Evolutionary conservation across 2,888 invertebrate species (phyloP), one percentile per base, ranked within the genome.

Genomic region (Xylocampa areola): DNA sequence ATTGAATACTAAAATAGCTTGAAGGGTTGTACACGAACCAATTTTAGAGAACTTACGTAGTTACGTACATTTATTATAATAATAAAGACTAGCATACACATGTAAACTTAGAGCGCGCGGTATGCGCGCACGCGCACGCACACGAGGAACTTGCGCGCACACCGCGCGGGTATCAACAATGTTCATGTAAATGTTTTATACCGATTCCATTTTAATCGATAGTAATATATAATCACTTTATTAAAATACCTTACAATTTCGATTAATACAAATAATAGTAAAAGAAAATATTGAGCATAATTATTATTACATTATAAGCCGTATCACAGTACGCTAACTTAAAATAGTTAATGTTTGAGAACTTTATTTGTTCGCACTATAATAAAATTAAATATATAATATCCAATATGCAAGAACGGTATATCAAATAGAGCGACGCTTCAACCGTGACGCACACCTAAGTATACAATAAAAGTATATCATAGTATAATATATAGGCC

Each of bases 41-140:
- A 85, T 77, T 74, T 71, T 75, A 83, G 73, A 84, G 80, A 84
- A 84, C 87, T 87, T 89, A 89, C 87, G 84, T 87, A 87, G 8
- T 57, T 57, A 62, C 85, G 79, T 85, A 83, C 72, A 74, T 80
- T 80, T 84, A 88, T 82, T 77, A 85, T 86, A 81, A 86, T 88
- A 85, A 87, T 90, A 90, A 88, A 93, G 94, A 94, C 94, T 94
- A 94, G 94, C 92, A 94, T 92, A 93, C 85, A 91, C 89, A 88
- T 87, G 81, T 88, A 82, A 77, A 82, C 81, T n/a, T 30, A 19
- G 7, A 19, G 16, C n/a, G 16, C 17, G 33, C 17, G 17, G 14
- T 17, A 40, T 14, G 37, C 4, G 33, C n/a, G 45, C 25, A 7
- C 19, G 19, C 47, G 41, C 17, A 14, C 14, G 11, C 23, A 27